Conservation (phyloP, 2,797 vertebrate species). For the Molossus molossus region DNA sequence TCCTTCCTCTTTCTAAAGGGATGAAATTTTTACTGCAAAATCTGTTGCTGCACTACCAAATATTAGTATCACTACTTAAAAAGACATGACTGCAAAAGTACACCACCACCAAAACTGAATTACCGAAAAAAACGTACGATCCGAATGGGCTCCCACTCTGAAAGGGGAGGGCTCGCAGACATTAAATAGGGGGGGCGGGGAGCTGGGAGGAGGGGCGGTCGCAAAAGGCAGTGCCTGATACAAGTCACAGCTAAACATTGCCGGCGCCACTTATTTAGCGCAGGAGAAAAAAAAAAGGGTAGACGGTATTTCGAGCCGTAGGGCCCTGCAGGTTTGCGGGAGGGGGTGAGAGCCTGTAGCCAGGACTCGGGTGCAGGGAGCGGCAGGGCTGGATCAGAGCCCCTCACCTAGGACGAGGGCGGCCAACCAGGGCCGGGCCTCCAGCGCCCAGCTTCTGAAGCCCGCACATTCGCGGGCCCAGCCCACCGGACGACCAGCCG, state of each 20-base stretch:
- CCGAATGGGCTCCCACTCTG: neutral
- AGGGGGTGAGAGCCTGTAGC: neutral
- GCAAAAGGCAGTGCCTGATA: constrained; percentile 30
- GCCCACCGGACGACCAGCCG: constrained; percentile 20
- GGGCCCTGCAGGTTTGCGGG: constrained; percentile 4
- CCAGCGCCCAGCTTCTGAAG: neutral
- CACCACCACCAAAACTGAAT: neutral
- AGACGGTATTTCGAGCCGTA: neutral
- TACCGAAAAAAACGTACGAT: neutral
- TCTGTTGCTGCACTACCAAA: constrained; percentile 30
- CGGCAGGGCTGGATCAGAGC: neutral
- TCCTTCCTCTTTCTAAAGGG: constrained; percentile 12
- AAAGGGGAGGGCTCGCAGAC: neutral
- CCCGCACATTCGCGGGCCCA: constrained; percentile 49
- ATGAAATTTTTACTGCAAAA: constrained; percentile 43
- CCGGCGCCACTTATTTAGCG: constrained; percentile 63
- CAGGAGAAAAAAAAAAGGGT: neutral
- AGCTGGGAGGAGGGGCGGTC: neutral
- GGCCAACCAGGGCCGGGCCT: constrained; percentile 57
- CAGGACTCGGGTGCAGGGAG: neutral
- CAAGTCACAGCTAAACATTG: constrained; percentile 59
- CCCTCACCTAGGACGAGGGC: neutral
- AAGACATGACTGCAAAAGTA: neutral
- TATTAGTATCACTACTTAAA: neutral
- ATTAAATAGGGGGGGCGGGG: neutral